Percentiles rank a stretch among this genome's conserved stretches.
phyloP scores from a whole-genome alignment of 2,797 vertebrate genomes.

The Hydrocynus forskahlii region DNA sequence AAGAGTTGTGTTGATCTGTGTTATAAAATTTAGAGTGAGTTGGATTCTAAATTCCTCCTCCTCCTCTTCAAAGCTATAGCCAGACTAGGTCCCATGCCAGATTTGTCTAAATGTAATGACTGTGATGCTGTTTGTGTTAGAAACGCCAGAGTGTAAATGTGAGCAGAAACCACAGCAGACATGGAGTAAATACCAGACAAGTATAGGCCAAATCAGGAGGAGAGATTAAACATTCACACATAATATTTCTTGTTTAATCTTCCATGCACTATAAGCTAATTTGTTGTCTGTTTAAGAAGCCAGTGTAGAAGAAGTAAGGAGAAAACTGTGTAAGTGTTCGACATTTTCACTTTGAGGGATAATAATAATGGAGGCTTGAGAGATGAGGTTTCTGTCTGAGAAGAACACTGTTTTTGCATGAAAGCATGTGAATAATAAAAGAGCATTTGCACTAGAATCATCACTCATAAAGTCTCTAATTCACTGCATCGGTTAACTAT shows the following conservation, averaged over 20 bases:
- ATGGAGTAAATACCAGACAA: neutral
- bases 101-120: neutral
- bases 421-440: slow-evolving; percentile 12
- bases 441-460: slow-evolving; percentile 29
- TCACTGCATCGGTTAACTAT: slow-evolving; percentile 22
- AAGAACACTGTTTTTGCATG: slow-evolving; percentile 3
- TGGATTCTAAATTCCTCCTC: neutral
- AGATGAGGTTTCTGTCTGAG: slow-evolving; percentile 2
- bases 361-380: neutral
- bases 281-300: slow-evolving; percentile 13
- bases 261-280: neutral
- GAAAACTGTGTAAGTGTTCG: neutral
- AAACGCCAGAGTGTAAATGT: neutral
- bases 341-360: neutral
- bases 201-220: neutral
- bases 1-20: no score
- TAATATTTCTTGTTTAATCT: neutral
- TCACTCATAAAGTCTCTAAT: slow-evolving; percentile 32
- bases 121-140: neutral
- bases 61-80: neutral
- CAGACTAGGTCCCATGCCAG: neutral
- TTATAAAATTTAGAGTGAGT: neutral
- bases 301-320: neutral
- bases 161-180: neutral
- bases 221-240: neutral